Evolutionary conservation across 1,140 invertebrate genomes (phyloP), one percentile per base, ranked within the genome.

Genomic region (Drosophila pandora): DNA sequence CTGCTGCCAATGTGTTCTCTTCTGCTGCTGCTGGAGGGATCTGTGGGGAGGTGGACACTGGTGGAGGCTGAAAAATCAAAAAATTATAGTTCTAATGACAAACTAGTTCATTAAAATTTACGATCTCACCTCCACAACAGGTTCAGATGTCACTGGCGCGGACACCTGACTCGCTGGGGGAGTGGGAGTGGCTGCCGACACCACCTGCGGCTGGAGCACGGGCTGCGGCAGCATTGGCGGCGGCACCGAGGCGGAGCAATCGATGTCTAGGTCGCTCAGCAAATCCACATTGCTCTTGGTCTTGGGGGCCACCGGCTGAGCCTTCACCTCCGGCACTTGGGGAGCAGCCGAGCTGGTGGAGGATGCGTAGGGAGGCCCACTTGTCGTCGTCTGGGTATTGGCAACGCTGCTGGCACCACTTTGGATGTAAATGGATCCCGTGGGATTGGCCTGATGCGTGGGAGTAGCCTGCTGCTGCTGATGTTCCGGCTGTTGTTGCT

Each of bases 261-360:
- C 96, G 17, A 97, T 93, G 47, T 84, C 81, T 34, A 85, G 23
- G 50, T 95, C 96, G 1, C 95, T 94, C 1, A 97, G 89, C 32
- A 97, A 92, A 92, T 97, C 96, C 32, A 97, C 94, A 73, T 96
- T 95, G 90, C 93, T 88, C 93, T 93, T 53, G 7, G 10, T 9
- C 37, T 75, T 77, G 3, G 64, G 52, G 12, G 28, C 9, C 12
- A 32, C 13, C 0, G 71, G 63, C 57, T 59, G 65, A 7, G 45
- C 12, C 37, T 65, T 72, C n/a, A 10, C 43, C 43, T 47, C 17
- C 43, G 43, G 13, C 34, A 37, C 41, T 13, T 43, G 41, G 13
- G 41, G 17, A 10, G 17, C 2, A 8, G 30, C 12, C 9, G 71
- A n/a, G 8, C 63, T 58, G 0, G 47, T 52, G 47, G 82, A 88